phyloP scores from a whole-genome alignment of 2,888 invertebrate species.

The Leptura quadrifasciata region DNA sequence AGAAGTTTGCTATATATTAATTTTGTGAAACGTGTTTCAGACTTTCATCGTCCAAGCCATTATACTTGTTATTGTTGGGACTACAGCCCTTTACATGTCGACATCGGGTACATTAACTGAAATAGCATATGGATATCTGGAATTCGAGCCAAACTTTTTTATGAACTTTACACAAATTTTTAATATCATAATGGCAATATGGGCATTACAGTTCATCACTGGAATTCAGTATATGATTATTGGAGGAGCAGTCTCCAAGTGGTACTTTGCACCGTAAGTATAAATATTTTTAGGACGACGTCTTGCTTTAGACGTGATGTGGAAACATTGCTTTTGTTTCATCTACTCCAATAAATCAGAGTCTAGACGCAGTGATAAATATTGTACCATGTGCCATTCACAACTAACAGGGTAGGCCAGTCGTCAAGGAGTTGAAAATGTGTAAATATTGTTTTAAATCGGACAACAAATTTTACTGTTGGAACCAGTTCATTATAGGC shows the following conservation, averaged over 20 bases:
- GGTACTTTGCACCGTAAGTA: conserved; percentile 79
- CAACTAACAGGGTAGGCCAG: too few species aligned
- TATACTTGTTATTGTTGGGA: conserved; percentile 67
- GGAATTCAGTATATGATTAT: conserved; percentile 80
- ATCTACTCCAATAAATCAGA: too few species aligned
- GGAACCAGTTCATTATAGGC: too few species aligned
- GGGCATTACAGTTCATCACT: conserved; percentile 78
- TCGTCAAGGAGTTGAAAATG: too few species aligned
- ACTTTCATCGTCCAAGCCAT: conserved; percentile 73
- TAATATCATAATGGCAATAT: conserved; percentile 76
- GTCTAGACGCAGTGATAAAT: too few species aligned
- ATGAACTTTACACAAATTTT: conserved; percentile 64
- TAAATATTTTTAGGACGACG: too few species aligned
- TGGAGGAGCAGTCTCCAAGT: conserved; percentile 78
- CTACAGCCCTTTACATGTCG: conserved; percentile 52
- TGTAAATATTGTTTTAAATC: too few species aligned
- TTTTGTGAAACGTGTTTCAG: conserved; percentile 55
- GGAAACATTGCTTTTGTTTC: too few species aligned
- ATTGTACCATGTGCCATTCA: too few species aligned
- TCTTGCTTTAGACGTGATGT: too few species aligned
- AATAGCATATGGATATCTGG: conserved; percentile 39
- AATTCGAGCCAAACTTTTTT: conserved; percentile 55
- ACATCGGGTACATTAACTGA: conserved; percentile 52
- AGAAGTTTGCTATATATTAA: too few species aligned
- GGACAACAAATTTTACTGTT: too few species aligned